Base-by-base conservation (phyloP, 2,797 vertebrate genomes). In the Melanotaenia parkinsoni region DNA sequence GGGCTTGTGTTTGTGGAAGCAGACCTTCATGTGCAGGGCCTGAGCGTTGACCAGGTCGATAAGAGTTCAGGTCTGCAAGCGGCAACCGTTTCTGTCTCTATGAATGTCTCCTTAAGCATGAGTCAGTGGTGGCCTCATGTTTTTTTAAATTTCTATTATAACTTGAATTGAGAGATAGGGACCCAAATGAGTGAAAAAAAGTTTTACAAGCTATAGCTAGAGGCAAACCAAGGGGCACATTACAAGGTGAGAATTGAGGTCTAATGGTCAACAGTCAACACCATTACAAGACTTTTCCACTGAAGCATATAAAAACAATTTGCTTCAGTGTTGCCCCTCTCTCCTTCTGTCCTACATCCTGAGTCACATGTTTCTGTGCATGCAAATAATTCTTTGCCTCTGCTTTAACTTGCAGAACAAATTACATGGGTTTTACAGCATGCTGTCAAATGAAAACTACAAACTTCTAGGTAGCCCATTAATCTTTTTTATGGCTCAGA, bases 231-330 rank as follows among this genome's bases (percentile, higher is more conserved):
- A 63, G 61, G 51, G 70, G 77, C 30, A 32, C 58, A 32, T 38
- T 45, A 60, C 63, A 64, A 63, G 59, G 63, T 45, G 38, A 65
- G 38, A 66, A 81, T 63, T 69, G 67, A 82, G 58, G 59, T 63
- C 63, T 74, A 82, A 76, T 67, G 77, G 79, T 66, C 66, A 76
- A 58, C 64, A 59, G 18, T 33, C 71, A 66, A 53, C 10, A 64
- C 50, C 65, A 83, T 82, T 79, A 84, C 64, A 85, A 83, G 70
- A 62, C 70, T 72, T 81, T 86, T 84, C 51, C 50, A 62, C 43
- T 33, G 51, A 37, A 68, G 53, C 71, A 64, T 53, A 37, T 35
- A 74, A 62, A 74, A 69, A 80, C 71, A 75, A 75, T 83, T 79
- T 74, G 58, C 73, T 62, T 76, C 45, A 67, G 64, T 63, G 45